Base-by-base conservation (phyloP, 2,888 invertebrate species). In the Cataglyphis albicans region DNA sequence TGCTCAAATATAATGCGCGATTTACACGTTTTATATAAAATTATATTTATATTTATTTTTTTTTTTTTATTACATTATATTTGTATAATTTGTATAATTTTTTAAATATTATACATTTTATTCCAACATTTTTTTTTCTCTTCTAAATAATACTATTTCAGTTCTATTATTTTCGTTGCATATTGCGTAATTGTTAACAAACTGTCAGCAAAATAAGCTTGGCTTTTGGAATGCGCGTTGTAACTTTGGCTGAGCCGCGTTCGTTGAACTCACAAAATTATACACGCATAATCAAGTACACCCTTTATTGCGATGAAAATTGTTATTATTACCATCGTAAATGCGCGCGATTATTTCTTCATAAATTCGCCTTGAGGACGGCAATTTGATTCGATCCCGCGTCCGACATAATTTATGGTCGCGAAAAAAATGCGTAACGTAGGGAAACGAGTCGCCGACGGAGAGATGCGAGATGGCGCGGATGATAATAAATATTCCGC, bases 401-500 rank as follows among this genome's bases (percentile, higher is more conserved):
- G 73, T 70, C 78, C 12, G 73, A 78, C 59, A 44, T 80, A 80
- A 80, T 72, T 80, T 80, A 80, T 35, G 78, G 32, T 44, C 74
- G 74, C 73, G 57, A 57, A 59, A 73, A 78, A 59, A 73, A 59
- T 80, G 78, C 73, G 78, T 61, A 80, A 80, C 78, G 73, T n/a
- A 52, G 73, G n/a, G 73, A 73, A 72, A 80, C 78, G 48, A 6
- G 73, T 72, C 59, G 78, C 73, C 73, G 59, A 10, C 44, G 29
- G 59, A 44, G 44, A 73, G 59, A 44, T 73, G 78, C 73, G 44
- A 80, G 59, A 80, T 80, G 73, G 78, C 74, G 44, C 44, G 73
- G 44, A 18, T 18, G 32, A 73, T 80, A 80, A 80, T 73, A 73
- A 73, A 78, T 78, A 78, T 80, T 80, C 73, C 73, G 73, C 73